These are phyloP conservation scores for Crambe crambe DNA, from an alignment of 37 sponge, comb jelly and placozoan species.

Conservation along the genomic window DNA sequence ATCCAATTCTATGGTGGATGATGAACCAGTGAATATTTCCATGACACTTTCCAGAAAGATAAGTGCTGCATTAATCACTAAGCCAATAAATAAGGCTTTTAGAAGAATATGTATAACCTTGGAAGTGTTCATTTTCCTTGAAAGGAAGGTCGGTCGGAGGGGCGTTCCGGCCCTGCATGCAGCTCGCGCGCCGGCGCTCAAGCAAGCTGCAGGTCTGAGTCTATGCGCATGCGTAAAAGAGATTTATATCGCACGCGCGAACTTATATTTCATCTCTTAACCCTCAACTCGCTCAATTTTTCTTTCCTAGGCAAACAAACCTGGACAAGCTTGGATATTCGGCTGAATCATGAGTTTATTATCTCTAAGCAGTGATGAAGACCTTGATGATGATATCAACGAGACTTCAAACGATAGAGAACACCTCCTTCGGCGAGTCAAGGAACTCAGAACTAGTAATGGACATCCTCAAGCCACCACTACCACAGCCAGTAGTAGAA, in stretches of 20 bases:
- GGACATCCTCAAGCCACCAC: too few species aligned
- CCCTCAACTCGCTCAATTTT: too few species aligned
- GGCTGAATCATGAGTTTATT: neutral
- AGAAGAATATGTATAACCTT: neutral
- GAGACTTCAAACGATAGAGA: neutral
- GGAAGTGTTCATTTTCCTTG: neutral
- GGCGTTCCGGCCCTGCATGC: too few species aligned
- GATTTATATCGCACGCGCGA: too few species aligned
- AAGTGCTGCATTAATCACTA: neutral
- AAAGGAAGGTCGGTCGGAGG: neutral
- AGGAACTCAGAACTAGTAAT: too few species aligned
- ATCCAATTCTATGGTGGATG: neutral
- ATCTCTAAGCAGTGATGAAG: neutral
- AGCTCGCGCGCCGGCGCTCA: too few species aligned
- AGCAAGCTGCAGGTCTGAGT: too few species aligned
- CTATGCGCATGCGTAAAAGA: too few species aligned
- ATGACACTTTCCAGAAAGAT: neutral
- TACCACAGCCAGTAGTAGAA: too few species aligned
- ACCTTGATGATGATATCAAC: neutral
- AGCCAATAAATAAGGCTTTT: neutral
- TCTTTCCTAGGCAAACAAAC: neutral
- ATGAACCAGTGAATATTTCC: neutral
- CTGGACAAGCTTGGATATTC: neutral
- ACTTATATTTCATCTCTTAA: too few species aligned
- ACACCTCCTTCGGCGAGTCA: too few species aligned